Base-by-base conservation (phyloP, 2,797 vertebrate genomes). In the Anguilla pacifica region DNA sequence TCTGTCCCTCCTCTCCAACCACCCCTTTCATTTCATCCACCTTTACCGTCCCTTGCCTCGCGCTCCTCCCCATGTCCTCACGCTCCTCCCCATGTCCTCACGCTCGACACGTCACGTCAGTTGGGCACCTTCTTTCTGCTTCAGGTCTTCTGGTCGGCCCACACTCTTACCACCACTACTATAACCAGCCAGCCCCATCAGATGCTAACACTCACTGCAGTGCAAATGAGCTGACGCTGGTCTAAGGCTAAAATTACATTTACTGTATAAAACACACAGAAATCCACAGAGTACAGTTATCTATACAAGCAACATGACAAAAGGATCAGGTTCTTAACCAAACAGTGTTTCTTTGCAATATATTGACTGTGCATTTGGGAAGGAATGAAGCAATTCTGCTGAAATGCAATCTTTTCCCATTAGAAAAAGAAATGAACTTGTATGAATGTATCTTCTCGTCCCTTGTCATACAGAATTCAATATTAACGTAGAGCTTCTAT, bases 251-350 rank as follows among this genome's bases (percentile, higher is more conserved):
- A 74, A 19, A 19, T 86, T 19, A 74, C 67, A 86, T 92, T 93
- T 94, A 92, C 93, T 93, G 94, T 90, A 91, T 93, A 91, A 88
- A 95, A 94, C 89, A 87, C 91, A 93, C 87, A 82, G 35, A 2
- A 39, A 6, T 49, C 79, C 79, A 82, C 79, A 49, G 79, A 51
- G 46, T 31, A n/a, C 17, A 49, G 25, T 2, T 31, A 25, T 82
- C 46, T 82, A 82, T 82, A 51, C 25, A 25, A 82, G 39, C 6
- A 51, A 51, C 5, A 19, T n/a, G 43, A 49, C 43, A 51, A 46
- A 43, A 35, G n/a, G 11, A 19, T 77, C 35, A 43, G 72, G 31
- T 39, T 43, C 35, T 6, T 77, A 35, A 11, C 74, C 74, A 1
- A 46, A 39, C 43, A 39, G 74, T 13, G 28, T 72, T 25, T 72